Evolutionary conservation across 37 sponge, comb jelly and placozoan genomes (phyloP).

Genomic region (Halichondria panicea): DNA sequence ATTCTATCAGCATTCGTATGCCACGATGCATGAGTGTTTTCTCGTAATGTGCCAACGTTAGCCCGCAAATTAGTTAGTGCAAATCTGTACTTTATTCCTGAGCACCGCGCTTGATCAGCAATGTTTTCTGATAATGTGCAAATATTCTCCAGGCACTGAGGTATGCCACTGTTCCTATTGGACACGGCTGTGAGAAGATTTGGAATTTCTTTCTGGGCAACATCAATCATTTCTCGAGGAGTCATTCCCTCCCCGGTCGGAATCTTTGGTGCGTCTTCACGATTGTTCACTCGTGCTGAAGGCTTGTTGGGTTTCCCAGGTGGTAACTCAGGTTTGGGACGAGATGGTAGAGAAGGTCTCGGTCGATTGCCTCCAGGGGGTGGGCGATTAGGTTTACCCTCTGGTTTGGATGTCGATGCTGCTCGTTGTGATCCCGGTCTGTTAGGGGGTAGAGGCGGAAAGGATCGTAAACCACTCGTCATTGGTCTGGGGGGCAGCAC

Average conservation of each 20-base stretch:
- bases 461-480: too few relatives aligned
- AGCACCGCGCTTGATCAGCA: not conserved
- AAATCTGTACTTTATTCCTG: not conserved
- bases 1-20: conserved; percentile 26
- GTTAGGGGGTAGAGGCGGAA: conserved; percentile 22
- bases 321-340: not conserved
- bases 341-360: conserved; percentile 25
- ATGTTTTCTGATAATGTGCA: conserved; percentile 4
- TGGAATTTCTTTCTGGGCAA: conserved; percentile 2
- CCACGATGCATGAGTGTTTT: conserved; percentile 14
- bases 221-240: conserved; percentile 17
- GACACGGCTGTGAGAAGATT: conserved; percentile 5
- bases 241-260: conserved; percentile 13
- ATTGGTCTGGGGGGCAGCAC: too few relatives aligned
- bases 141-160: conserved; percentile 17
- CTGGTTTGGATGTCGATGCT: not conserved
- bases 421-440: conserved; percentile 17
- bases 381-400: not conserved
- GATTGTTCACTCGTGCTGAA: not conserved
- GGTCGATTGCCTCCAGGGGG: conserved; percentile 13
- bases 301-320: not conserved
- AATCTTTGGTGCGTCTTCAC: not conserved
- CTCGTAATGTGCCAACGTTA: conserved; percentile 16
- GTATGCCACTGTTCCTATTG: conserved; percentile 1
- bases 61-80: conserved; percentile 4